These are phyloP conservation scores for Agriopis leucophaearia DNA, from an alignment of 2,888 invertebrate genomes.

Conservation along the genomic window DNA sequence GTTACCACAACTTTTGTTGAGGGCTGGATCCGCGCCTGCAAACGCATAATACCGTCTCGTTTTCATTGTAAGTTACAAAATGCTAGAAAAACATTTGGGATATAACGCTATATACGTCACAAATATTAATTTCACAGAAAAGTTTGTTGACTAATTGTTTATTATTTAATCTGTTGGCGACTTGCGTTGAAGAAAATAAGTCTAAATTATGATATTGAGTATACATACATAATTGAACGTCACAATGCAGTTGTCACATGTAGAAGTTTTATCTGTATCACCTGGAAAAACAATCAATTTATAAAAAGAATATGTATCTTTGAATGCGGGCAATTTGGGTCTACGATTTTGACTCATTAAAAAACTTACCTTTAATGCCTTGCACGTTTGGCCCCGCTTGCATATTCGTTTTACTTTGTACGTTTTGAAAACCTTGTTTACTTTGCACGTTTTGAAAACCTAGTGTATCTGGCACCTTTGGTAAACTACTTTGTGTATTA, in stretches of 20 bases:
- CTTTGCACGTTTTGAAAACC: background rate
- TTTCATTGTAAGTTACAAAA: too few relatives aligned
- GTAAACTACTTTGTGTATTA: background rate
- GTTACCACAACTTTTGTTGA: too few relatives aligned
- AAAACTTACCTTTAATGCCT: slow-evolving; percentile 14
- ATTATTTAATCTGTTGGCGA: background rate
- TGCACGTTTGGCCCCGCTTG: background rate
- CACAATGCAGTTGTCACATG: background rate
- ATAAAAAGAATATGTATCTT: background rate
- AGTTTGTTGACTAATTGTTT: too few relatives aligned
- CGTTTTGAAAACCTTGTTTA: background rate
- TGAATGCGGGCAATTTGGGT: too few relatives aligned
- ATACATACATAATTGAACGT: slow-evolving; percentile 31
- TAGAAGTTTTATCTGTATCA: background rate
- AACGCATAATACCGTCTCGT: too few relatives aligned
- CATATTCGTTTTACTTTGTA: background rate
- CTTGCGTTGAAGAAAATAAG: background rate
- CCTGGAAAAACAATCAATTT: background rate
- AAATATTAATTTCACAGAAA: too few relatives aligned
- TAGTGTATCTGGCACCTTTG: background rate
- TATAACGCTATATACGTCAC: too few relatives aligned
- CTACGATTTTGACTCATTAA: too few relatives aligned
- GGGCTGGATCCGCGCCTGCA: too few relatives aligned
- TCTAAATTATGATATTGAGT: background rate
- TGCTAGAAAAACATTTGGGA: too few relatives aligned